phyloP scores from a whole-genome alignment of 2,113 vertebrate genomes.

The Thalassarche chlororhynchos region DNA sequence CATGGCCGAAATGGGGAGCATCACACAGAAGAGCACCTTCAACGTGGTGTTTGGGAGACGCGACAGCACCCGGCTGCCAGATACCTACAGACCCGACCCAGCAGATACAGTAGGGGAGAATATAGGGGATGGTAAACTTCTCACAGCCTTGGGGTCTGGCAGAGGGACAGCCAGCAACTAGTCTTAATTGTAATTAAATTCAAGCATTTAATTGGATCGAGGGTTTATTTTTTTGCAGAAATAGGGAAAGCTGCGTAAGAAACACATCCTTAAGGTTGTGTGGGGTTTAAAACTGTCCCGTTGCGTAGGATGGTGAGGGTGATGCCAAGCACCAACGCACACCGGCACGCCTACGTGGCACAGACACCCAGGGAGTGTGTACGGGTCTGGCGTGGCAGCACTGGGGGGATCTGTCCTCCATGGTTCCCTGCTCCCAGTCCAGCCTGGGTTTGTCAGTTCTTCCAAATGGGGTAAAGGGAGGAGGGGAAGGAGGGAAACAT shows the following conservation, averaged over 20 bases:
- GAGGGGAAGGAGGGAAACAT: neutral
- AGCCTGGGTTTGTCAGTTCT: neutral
- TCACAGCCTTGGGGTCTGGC: neutral
- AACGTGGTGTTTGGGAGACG: neutral
- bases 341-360: rapidly evolving
- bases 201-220: neutral
- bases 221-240: neutral
- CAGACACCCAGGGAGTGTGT: rapidly evolving
- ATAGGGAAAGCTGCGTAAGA: neutral
- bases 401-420: rapidly evolving
- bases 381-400: neutral
- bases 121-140: neutral
- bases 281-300: rapidly evolving
- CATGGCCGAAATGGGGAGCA: neutral
- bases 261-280: neutral
- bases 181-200: neutral
- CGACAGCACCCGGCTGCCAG: neutral
- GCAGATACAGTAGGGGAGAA: rapidly evolving
- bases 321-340: neutral
- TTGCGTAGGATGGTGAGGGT: neutral
- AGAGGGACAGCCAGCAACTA: neutral
- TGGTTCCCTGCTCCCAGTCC: neutral
- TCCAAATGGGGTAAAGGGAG: neutral
- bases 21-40: neutral
- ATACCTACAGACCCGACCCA: neutral